A percentile compares a stretch with the other conserved stretches of the same genome.
Evolutionary conservation across 2,797 vertebrate genomes (phyloP).

Genomic region (Strix occidentalis): DNA sequence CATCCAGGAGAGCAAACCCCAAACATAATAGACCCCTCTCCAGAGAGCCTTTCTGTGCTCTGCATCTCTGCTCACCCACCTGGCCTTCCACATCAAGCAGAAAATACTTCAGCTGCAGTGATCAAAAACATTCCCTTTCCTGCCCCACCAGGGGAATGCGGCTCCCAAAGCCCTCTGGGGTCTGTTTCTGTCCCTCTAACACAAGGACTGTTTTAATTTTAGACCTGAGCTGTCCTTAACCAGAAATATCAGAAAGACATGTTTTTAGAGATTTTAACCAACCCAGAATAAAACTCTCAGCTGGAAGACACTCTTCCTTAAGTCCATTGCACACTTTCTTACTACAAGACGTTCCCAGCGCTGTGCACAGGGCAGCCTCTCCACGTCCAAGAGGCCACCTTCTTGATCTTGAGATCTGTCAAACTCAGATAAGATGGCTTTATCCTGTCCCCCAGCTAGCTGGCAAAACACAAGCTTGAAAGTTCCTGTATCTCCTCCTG

Average conservation of each 20-base stretch:
- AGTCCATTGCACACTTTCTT: not conserved
- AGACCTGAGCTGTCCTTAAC: not conserved
- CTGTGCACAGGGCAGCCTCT: not conserved
- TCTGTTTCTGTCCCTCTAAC: constrained; percentile 17
- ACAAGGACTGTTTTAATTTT: constrained; percentile 20
- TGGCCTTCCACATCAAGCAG: constrained; percentile 40
- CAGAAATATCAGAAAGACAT: not conserved
- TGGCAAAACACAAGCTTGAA: not conserved
- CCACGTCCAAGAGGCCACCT: not conserved
- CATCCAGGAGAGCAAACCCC: not conserved
- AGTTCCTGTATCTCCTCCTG: not conserved
- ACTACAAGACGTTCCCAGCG: rapidly evolving
- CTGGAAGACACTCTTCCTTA: not conserved
- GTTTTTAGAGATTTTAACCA: not conserved
- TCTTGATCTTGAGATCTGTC: not conserved
- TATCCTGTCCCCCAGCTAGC: not conserved
- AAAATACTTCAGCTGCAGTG: constrained; percentile 26
- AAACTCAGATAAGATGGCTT: not conserved
- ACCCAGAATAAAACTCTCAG: not conserved
- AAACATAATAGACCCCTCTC: not conserved
- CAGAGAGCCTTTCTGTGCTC: not conserved
- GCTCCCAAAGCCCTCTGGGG: not conserved
- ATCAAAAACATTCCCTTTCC: constrained; percentile 36
- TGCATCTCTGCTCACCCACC: not conserved
- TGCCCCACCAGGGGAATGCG: not conserved